Evolutionary conservation across 2,113 vertebrate species (phyloP).

Genomic region (Lethenteron camtschaticum): DNA sequence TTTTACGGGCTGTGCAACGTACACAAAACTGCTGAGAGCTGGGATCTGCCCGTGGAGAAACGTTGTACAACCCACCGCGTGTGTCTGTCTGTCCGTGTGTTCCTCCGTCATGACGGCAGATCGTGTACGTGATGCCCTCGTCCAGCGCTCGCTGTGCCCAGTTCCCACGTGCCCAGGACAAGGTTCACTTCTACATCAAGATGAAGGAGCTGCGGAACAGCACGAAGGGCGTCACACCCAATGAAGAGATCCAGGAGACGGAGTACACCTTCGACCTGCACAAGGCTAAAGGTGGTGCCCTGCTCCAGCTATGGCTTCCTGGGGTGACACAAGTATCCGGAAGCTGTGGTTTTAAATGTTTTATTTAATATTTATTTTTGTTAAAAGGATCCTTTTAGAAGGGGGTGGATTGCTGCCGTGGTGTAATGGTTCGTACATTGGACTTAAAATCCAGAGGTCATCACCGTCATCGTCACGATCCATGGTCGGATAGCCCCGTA

Average conservation of each 20-base stretch:
- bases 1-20: too few species aligned
- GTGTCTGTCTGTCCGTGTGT: conserved; percentile 5
- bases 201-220: conserved; percentile 70
- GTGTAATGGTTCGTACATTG: not conserved
- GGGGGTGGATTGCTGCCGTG: not conserved
- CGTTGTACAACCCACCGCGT: not conserved
- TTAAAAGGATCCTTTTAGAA: not conserved
- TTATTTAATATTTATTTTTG: not conserved
- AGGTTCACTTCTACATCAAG: conserved; percentile 97
- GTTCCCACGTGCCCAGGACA: conserved; percentile 92
- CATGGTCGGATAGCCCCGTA: too few species aligned
- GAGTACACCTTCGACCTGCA: conserved; percentile 54
- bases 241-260: conserved; percentile 50
- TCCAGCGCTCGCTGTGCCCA: conserved; percentile 91
- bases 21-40: too few species aligned
- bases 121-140: conserved; percentile 86
- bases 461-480: not conserved
- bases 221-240: conserved; percentile 37
- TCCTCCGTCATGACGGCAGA: conserved; percentile 21
- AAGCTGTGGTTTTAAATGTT: not conserved
- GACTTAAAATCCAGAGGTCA: not conserved
- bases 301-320: not conserved
- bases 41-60: too few species aligned
- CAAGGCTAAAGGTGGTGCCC: conserved; percentile 51
- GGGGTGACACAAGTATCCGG: not conserved